phyloP scores from a whole-genome alignment of 1,140 invertebrate genomes.

The Drosophila sproati region DNA sequence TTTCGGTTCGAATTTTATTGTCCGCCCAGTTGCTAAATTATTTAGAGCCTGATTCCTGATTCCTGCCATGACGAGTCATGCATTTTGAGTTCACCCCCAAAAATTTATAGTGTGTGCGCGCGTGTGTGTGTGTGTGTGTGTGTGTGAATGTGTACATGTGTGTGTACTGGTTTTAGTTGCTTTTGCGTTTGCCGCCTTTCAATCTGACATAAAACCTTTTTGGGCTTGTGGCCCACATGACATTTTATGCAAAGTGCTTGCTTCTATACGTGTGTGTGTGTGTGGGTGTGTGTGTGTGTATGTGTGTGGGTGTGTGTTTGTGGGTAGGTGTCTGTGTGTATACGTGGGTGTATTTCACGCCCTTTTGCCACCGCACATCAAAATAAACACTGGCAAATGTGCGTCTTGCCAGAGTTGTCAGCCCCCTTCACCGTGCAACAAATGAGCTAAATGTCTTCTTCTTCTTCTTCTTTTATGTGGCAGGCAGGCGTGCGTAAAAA shows the following conservation, averaged over 20 bases:
- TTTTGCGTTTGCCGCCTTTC: slow-evolving; percentile 58
- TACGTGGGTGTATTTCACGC: slow-evolving; percentile 61
- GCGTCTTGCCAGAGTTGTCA: slow-evolving; percentile 21
- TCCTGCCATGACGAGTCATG: slow-evolving; percentile 69
- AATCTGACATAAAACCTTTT: slow-evolving; percentile 81
- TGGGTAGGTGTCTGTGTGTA: slow-evolving; percentile 13
- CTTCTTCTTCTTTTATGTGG: slow-evolving; percentile 58
- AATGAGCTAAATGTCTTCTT: slow-evolving; percentile 59
- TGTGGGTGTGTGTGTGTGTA: background rate
- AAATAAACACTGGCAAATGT: slow-evolving; percentile 62
- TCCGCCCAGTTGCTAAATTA: slow-evolving; percentile 79
- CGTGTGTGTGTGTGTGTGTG: too few species aligned
- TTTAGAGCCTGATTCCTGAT: slow-evolving; percentile 80
- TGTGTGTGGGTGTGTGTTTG: slow-evolving; percentile 8
- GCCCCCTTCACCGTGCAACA: slow-evolving; percentile 10
- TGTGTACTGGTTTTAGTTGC: slow-evolving; percentile 36
- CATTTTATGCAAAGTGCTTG: slow-evolving; percentile 74
- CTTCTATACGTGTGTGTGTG: background rate
- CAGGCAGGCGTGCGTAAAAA: slow-evolving; percentile 62
- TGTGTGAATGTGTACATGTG: background rate
- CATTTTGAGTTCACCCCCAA: slow-evolving; percentile 63
- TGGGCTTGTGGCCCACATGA: slow-evolving; percentile 51
- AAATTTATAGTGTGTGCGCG: background rate
- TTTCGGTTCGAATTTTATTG: slow-evolving; percentile 81
- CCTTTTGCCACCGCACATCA: slow-evolving; percentile 73